Evolutionary conservation across 2,797 vertebrate species (phyloP), one percentile per base, ranked within the genome.

Genomic region (Myotis findleyi): DNA sequence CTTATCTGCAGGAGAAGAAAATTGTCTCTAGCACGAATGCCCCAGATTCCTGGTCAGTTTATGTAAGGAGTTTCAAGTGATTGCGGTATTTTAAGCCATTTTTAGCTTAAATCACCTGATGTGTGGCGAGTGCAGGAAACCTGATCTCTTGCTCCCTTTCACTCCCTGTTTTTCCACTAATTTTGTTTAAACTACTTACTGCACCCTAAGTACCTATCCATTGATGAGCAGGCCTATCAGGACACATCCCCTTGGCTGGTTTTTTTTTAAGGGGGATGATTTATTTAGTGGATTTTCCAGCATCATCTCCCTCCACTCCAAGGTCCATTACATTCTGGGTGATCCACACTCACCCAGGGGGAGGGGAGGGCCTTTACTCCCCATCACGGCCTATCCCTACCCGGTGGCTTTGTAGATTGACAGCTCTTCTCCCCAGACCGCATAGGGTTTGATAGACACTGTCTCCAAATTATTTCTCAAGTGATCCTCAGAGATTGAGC

Each of bases 31-130:
- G 91, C 36, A 17, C 0, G 49, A 59, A 93, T 95, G 97, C 92
- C 97, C 97, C 94, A 97, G 97, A 97, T 97, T 97, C 97, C 94
- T 87, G 95, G 96, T 95, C 97, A 96, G 95, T 95, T 97, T 97
- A 97, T 20, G 87, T 97, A 97, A 97, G 95, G 87, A 64, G 1
- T 73, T 96, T 87, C 96, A 91, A 97, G 81, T 53, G 94, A 96
- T 72, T 96, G 97, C 62, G 7, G 87, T 79, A 95, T 93, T 97
- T 96, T 95, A 94, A 95, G 95, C 95, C 95, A 93, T 97, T 97
- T 97, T 97, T 97, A 97, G 95, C 89, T 96, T 81, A 85, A 79
- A 89, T 97, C 97, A 96, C 94, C 95, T 97, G 95, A 97, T 73
- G 53, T 86, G 83, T 82, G 66, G 89, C 44, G 27, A 94, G 96